Evolutionary conservation across 2,113 vertebrate species (phyloP), one percentile per base, ranked within the genome.

Genomic region (Clinocottus analis): DNA sequence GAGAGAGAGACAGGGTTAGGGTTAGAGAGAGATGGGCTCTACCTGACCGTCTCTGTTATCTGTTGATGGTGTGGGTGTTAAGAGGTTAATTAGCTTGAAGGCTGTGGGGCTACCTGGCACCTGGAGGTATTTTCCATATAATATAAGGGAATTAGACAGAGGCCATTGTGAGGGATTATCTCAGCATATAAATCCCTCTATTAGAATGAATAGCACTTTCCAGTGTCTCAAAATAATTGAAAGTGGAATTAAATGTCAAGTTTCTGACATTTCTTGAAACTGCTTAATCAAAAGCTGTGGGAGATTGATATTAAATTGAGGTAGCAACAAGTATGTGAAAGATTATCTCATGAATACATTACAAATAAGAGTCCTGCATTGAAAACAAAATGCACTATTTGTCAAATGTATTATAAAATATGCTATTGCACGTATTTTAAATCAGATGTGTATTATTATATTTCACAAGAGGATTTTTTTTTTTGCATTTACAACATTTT

Each of bases 121-220:
- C 89, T 89, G 16, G 51, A 88, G 85, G 81, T 92, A 77, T 82
- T 94, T 92, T 92, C 87, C 91, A 93, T 92, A 91, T 90, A 93
- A 87, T 94, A 83, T 83, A 17, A 65, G 25, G 82, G 89, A 89
- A 85, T 89, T 90, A 87, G 78, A 88, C 85, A 82, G 83, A 85
- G 80, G 76, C 83, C 83, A 87, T 83, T 87, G 88, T 84, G 71
- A 77, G 60, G 73, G 85, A 83, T 87, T 89, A 90, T 85, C 85
- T 84, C 64, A 16, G 67, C 35, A 47, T 64, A 43, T 61, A 75
- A 85, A 87, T 75, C 67, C 84, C 60, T 68, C 65, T 21, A 43
- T 80, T 61, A 60, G 37, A 56, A 76, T 55, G 68, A 91, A 43
- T 43, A 17, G 73, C 9, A 19, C 55, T 58, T 35, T 27, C 43